A percentile compares a stretch with the other conserved stretches of the same genome.
phyloP scores from a whole-genome alignment of 2,113 vertebrate species.

The Vulpes vulpes region DNA sequence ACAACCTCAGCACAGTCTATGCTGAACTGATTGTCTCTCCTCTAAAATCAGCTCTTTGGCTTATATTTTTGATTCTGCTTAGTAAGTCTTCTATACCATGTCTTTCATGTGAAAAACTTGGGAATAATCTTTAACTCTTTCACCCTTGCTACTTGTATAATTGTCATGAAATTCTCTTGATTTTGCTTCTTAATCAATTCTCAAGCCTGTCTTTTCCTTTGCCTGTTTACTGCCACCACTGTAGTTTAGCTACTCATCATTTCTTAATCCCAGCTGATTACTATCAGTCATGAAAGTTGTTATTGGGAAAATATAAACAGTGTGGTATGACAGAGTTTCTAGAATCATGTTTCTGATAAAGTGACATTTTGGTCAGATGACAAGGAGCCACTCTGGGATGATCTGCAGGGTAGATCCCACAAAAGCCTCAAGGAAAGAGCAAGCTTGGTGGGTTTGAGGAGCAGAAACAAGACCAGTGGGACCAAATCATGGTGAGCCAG shows the following conservation, averaged over 20 bases:
- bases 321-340: background rate
- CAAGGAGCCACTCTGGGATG: background rate
- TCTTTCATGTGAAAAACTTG: background rate
- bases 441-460: background rate
- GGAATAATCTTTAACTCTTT: background rate
- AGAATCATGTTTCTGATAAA: background rate
- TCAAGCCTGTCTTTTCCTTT: background rate
- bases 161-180: conserved; percentile 14
- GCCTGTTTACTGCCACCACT: background rate
- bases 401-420: background rate
- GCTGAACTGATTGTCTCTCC: background rate
- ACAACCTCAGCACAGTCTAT: background rate
- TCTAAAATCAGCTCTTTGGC: background rate
- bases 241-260: background rate
- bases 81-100: background rate
- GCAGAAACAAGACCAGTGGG: conserved; percentile 3
- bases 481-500: background rate
- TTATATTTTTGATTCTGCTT: background rate
- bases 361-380: background rate
- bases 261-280: conserved; percentile 9
- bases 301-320: background rate
- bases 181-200: conserved; percentile 29
- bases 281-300: background rate
- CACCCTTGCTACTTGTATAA: background rate
- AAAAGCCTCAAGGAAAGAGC: background rate